Conservation (phyloP, 2,113 vertebrate genomes). For the Cephalopterus ornatus region DNA sequence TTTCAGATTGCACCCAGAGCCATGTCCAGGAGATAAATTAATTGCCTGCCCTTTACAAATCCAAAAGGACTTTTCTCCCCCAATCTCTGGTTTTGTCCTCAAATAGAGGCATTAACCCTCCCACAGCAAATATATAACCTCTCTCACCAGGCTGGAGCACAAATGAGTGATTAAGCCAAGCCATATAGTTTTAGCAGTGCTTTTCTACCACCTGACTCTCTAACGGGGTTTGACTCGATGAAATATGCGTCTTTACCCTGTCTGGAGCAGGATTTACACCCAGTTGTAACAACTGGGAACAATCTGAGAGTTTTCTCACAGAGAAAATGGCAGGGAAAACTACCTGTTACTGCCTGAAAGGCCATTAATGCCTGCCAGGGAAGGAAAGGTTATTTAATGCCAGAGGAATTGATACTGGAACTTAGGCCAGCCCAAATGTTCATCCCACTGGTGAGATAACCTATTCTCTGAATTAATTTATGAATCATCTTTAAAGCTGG, state of each 20-base stretch:
- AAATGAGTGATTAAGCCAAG: constrained; percentile 66
- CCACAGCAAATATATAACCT: constrained; percentile 18
- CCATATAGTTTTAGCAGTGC: constrained; percentile 26
- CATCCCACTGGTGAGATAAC: constrained; percentile 2
- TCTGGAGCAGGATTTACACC: not conserved
- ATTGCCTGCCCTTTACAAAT: constrained; percentile 52
- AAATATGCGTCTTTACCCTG: constrained; percentile 23
- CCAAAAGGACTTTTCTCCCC: constrained; percentile 2
- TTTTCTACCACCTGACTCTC: constrained; percentile 36
- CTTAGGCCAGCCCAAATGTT: constrained; percentile 41
- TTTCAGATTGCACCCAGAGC: constrained; percentile 5
- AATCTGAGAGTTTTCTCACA: constrained; percentile 45
- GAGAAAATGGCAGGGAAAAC: constrained; percentile 49
- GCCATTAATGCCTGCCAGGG: constrained; percentile 45
- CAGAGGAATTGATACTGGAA: constrained; percentile 32
- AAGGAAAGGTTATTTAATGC: constrained; percentile 64
- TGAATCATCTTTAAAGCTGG: constrained; percentile 4
- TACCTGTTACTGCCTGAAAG: constrained; percentile 2
- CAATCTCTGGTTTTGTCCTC: constrained; percentile 20
- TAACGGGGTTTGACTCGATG: constrained; percentile 34
- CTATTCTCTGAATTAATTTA: constrained; percentile 39
- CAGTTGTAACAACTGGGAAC: constrained; percentile 49
- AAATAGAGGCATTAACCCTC: constrained; percentile 20
- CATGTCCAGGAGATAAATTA: constrained; percentile 40
- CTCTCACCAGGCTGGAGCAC: not conserved